phyloP scores from a whole-genome alignment of 2,888 invertebrate genomes.

The Yponomeuta sedellus region DNA sequence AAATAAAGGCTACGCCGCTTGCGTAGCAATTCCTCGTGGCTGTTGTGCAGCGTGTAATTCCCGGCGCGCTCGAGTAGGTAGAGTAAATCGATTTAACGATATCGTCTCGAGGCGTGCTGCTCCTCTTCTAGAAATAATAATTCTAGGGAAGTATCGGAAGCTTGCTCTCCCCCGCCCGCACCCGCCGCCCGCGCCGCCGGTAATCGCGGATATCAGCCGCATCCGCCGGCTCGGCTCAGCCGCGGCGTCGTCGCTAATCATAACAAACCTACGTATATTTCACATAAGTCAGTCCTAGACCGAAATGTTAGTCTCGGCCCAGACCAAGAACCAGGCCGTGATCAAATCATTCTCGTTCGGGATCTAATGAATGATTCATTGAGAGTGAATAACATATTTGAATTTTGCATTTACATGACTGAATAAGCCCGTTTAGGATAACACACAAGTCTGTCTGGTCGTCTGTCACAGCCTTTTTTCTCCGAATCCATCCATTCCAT shows the following conservation, averaged over 20 bases:
- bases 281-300: no score
- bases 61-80: neutral
- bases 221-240: neutral
- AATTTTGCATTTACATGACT: no score
- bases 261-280: neutral
- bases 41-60: neutral
- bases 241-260: neutral
- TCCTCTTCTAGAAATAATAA: neutral
- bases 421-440: no score
- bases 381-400: no score
- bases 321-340: no score
- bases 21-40: no score
- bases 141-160: neutral
- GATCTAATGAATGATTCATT: no score
- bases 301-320: no score
- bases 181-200: neutral
- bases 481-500: no score
- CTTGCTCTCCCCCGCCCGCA: neutral
- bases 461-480: no score
- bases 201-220: neutral
- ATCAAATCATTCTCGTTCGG: no score
- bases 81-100: neutral
- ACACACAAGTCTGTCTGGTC: no score
- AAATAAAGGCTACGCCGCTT: neutral
- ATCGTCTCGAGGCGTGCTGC: neutral